Evolutionary conservation across 2,888 invertebrate genomes (phyloP), one percentile per base, ranked within the genome.

Genomic region (Parnassius orleans): DNA sequence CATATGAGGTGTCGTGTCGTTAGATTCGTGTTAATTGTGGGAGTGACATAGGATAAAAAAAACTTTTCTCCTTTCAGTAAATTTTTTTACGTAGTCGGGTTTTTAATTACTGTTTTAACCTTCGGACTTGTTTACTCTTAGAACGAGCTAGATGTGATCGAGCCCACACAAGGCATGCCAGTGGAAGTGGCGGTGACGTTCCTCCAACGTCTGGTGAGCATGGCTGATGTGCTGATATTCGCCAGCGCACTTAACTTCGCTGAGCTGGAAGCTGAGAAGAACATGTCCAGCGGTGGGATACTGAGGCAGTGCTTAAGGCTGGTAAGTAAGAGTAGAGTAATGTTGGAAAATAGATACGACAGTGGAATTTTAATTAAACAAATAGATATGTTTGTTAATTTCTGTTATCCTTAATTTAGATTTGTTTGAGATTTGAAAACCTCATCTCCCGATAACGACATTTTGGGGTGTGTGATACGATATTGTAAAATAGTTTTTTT

Each of bases 241-340:
- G 98, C 99, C 63, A 98, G 98, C 78, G 98, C 98, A 2, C 93
- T 99, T 63, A 99, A 98, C 92, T 99, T 99, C 80, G 97, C 97
- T 41, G 99, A 99, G 86, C 91, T 99, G 53, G 99, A 99, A 88
- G 98, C 98, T 0, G 99, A 99, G 91, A 99, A 99, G 91, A 99
- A 99, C 84, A 99, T 99, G 99, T 98, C 98, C 56, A 97, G 97
- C 75, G 99, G 99, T n/a, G 99, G 99, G 54, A 99, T 99, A 72
- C 91, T 99, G 61, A 91, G 99, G 63, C 99, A 99, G 89, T 99
- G 99, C 83, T 93, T 99, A 65, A 93, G 99, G 84, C 92, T 99
- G 93, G 97, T 96, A 83, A 93, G 94, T 48, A 5, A 43, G 48
- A 14, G 14, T 10, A 47, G 7, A 7, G 47, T n/a, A 7, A n/a